Conservation (phyloP, 2,888 invertebrate species). For the Machimus atricapillus region DNA sequence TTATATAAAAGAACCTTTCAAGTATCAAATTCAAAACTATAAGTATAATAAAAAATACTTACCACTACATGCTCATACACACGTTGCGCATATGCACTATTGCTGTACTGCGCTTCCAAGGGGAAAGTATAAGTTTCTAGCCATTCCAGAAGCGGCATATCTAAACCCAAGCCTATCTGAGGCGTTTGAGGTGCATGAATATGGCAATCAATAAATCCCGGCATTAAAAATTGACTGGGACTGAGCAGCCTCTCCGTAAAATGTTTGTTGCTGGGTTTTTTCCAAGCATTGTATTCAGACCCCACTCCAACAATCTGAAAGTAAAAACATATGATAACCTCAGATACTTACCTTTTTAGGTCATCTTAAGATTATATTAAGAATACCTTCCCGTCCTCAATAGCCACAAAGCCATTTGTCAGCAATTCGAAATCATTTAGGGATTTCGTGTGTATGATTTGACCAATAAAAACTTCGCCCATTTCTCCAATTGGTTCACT, state of each 20-base stretch:
- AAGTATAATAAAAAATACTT: constrained; percentile 60
- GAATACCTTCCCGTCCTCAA: constrained; percentile 68
- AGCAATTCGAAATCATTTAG: constrained; percentile 61
- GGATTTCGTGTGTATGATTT: constrained; percentile 60
- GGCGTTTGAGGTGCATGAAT: constrained; percentile 90
- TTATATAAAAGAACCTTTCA: neutral
- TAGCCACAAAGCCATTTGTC: constrained; percentile 66
- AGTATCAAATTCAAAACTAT: neutral
- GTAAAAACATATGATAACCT: neutral
- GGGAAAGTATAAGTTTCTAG: constrained; percentile 85
- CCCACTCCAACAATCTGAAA: constrained; percentile 63
- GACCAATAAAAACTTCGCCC: constrained; percentile 58
- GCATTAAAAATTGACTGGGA: constrained; percentile 76
- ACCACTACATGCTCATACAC: constrained; percentile 84
- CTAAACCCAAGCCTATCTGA: constrained; percentile 83
- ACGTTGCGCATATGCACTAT: constrained; percentile 71
- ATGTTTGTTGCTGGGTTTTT: constrained; percentile 30
- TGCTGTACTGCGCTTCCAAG: constrained; percentile 75
- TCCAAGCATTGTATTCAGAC: constrained; percentile 53
- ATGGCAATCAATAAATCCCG: constrained; percentile 89
- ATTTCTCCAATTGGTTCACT: constrained; percentile 46
- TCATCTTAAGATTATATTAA: neutral
- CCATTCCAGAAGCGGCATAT: constrained; percentile 84
- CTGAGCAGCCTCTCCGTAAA: constrained; percentile 52
- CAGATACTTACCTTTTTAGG: neutral